Base-by-base conservation (phyloP, 1,140 invertebrate genomes). In the Pantala flavescens region DNA sequence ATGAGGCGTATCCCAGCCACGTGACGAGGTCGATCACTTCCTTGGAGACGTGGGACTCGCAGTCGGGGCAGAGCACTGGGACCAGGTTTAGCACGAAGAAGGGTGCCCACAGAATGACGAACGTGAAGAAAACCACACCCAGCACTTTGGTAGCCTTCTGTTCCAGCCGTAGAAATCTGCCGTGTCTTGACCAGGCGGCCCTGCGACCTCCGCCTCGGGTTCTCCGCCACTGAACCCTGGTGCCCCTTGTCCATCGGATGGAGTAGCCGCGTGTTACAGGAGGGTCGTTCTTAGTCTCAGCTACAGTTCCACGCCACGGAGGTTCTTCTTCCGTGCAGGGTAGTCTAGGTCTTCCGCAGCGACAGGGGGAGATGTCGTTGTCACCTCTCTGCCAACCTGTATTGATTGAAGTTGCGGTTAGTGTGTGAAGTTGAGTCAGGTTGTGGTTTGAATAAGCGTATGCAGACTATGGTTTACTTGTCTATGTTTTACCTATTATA, bases 101-200 rank as follows among this genome's bases (percentile, higher is more conserved):
- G 0, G 95, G 95, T 0, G 94, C 90, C 95, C 95, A 97, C 11
- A 96, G 86, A 16, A 96, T 89, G 0, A 97, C 94, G 81, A 97
- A 97, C 0, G 93, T 94, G 80, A 95, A 94, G 83, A 97, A 97
- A 0, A 97, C 93, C 0, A 97, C 91, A 0, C 94, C 94, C 7
- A 97, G 83, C 0, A 96, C 94, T 84, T 96, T 95, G n/a, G 94
- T 96, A 0, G 95, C 95, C 81, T 97, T 97, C 79, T 96, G 94
- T 81, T 97, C 95, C 43, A 94, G 82, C 0, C 91, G 84, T 71
- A 95, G 88, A 75, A 93, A 94, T 24, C 92, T 83, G 0, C 92
- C 92, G 78, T 94, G 92, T 0, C 91, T 84, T 5, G 91, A 91
- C 0, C 91, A 63, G 1, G 49, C n/a, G 49, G 16, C 49, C 49